These are phyloP conservation scores for Scaptomyza parva DNA, from an alignment of 2,888 invertebrate genomes.

Conservation along the genomic window DNA sequence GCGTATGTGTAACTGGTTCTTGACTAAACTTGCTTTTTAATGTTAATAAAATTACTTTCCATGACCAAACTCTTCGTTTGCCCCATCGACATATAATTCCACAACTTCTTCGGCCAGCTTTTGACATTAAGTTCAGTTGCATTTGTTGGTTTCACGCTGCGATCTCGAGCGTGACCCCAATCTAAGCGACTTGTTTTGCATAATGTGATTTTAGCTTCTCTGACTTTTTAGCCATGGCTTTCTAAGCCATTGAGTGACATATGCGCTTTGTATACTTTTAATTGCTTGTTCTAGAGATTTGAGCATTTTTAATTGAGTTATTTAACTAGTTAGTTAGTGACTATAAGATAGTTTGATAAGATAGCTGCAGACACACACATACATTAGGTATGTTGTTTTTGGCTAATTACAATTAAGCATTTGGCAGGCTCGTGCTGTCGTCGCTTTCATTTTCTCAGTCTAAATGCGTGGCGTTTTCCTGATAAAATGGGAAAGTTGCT, in stretches of 20 bases:
- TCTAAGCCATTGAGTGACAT: conserved; percentile 52
- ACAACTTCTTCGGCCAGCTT: conserved; percentile 35
- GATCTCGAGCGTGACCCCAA: conserved; percentile 62
- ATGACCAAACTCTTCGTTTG: conserved; percentile 38
- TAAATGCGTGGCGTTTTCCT: conserved; percentile 62
- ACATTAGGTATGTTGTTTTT: background rate
- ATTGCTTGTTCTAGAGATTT: conserved; percentile 33
- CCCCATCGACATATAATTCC: conserved; percentile 13
- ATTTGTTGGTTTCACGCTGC: conserved; percentile 40
- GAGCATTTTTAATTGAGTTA: conserved; percentile 35
- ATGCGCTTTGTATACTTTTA: conserved; percentile 39
- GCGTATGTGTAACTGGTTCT: too few relatives aligned
- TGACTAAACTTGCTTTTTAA: too few relatives aligned
- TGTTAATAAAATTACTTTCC: conserved; percentile 47
- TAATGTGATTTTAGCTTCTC: conserved; percentile 49
- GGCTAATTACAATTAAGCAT: conserved; percentile 44
- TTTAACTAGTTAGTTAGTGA: conserved; percentile 8
- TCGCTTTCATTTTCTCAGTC: conserved; percentile 71
- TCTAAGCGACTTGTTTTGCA: conserved; percentile 69
- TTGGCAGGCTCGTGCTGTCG: conserved; percentile 54
- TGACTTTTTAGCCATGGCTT: conserved; percentile 47
- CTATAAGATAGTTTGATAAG: conserved; percentile 2
- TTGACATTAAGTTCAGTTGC: conserved; percentile 53
- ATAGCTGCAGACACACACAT: background rate
- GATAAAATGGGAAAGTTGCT: conserved; percentile 76